phyloP scores from a whole-genome alignment of 2,797 vertebrate genomes.

The Ptychadena robeensis region DNA sequence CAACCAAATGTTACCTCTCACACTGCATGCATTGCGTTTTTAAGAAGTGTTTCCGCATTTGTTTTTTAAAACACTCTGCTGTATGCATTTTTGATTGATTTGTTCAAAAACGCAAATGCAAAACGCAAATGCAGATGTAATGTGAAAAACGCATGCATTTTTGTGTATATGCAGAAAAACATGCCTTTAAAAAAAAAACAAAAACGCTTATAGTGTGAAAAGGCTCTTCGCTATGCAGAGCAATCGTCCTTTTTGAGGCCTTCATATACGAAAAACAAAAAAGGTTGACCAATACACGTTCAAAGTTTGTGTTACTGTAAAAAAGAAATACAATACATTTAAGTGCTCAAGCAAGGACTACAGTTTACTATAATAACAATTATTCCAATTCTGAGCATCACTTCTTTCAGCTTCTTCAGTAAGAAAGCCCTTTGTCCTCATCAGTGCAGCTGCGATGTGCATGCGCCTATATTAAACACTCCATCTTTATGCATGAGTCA shows the following conservation, averaged over 20 bases:
- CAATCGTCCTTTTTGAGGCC: not conserved
- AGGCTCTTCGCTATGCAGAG: no score
- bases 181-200: no score
- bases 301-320: not conserved
- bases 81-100: no score
- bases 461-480: slow-evolving; percentile 29
- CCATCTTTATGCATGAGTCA: slow-evolving; percentile 40
- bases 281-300: not conserved
- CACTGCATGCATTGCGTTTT: no score
- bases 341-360: not conserved
- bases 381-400: slow-evolving; percentile 5
- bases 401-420: slow-evolving; percentile 2
- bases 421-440: slow-evolving; percentile 37
- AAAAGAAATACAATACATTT: not conserved
- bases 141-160: no score
- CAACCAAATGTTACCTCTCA: no score
- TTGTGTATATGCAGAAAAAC: no score
- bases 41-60: no score
- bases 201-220: no score
- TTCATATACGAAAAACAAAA: not conserved
- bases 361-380: slow-evolving; percentile 6
- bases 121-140: no score
- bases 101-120: no score
- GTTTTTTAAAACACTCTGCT: no score
- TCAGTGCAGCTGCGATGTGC: slow-evolving; percentile 37